Percentiles rank a stretch among this genome's conserved stretches.
phyloP scores from a whole-genome alignment of 2,113 vertebrate genomes.

The Poeciliopsis turrubarensis region DNA sequence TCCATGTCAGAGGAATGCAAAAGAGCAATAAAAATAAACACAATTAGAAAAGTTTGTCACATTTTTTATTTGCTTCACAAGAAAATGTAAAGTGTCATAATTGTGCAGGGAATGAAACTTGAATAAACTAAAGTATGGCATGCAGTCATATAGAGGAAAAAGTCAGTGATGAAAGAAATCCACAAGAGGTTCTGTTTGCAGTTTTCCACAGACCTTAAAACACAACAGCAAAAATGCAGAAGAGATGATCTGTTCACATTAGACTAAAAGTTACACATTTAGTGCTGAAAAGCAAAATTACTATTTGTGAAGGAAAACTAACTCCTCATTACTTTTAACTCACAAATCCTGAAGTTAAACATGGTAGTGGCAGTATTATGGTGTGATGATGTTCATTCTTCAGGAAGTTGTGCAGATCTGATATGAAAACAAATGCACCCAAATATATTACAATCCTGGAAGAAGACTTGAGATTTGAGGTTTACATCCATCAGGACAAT shows the following conservation, averaged over 20 bases:
- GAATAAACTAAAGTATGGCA: neutral
- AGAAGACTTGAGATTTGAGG: too few relatives aligned
- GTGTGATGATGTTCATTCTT: too few relatives aligned
- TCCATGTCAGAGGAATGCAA: constrained; percentile 45
- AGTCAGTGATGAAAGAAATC: neutral
- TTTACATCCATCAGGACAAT: neutral
- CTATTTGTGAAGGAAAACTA: too few relatives aligned
- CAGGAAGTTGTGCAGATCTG: too few relatives aligned
- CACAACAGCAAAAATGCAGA: neutral
- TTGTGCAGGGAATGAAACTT: neutral
- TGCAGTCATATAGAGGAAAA: neutral
- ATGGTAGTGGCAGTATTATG: too few relatives aligned
- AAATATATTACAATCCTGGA: too few relatives aligned
- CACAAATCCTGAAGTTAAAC: neutral
- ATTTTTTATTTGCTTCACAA: neutral
- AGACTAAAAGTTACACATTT: too few relatives aligned
- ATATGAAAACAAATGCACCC: too few relatives aligned
- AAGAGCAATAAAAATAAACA: constrained; percentile 23
- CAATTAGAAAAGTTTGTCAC: constrained; percentile 56
- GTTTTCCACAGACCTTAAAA: neutral
- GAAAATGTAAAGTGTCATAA: neutral
- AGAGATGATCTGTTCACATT: neutral
- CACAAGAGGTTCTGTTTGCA: neutral
- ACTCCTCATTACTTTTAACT: neutral
- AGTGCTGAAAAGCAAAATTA: too few relatives aligned